Percentiles rank a stretch among this genome's conserved stretches.
phyloP scores from a whole-genome alignment of 2,888 invertebrate species.

The Euzophera pinguis region DNA sequence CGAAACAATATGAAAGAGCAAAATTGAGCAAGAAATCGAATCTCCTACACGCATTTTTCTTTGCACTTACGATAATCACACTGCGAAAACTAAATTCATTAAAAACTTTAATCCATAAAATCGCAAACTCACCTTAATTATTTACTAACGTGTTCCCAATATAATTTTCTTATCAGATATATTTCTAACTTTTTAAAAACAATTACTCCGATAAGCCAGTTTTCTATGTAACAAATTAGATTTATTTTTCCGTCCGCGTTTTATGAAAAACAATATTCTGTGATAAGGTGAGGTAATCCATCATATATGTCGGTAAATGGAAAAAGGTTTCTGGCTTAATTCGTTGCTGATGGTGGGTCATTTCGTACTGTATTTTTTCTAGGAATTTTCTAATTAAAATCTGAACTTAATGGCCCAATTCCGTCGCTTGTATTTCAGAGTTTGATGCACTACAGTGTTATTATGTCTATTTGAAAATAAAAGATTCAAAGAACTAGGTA shows the following conservation, averaged over 20 bases:
- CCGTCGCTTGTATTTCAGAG: background rate
- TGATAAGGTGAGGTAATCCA: slow-evolving; percentile 47
- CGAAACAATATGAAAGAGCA: too few relatives aligned
- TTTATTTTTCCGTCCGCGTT: slow-evolving; percentile 37
- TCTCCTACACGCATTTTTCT: too few relatives aligned
- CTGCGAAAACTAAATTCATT: background rate
- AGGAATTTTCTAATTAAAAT: slow-evolving; percentile 7
- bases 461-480: too few relatives aligned
- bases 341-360: slow-evolving; percentile 25
- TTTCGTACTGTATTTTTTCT: slow-evolving; percentile 7
- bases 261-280: slow-evolving; percentile 54
- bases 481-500: too few relatives aligned
- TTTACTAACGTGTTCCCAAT: background rate
- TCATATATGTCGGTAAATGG: slow-evolving; percentile 34
- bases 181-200: slow-evolving; percentile 47
- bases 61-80: too few relatives aligned
- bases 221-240: slow-evolving; percentile 50
- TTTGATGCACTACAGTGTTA: too few relatives aligned
- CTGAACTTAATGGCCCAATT: background rate
- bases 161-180: slow-evolving; percentile 34
- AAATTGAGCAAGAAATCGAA: too few relatives aligned
- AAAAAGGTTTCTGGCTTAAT: slow-evolving; percentile 28
- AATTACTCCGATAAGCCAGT: slow-evolving; percentile 38
- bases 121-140: slow-evolving; percentile 1
- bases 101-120: background rate